Evolutionary conservation across 2,888 invertebrate species (phyloP), one percentile per base, ranked within the genome.

Genomic region (Monochamus alternatus): DNA sequence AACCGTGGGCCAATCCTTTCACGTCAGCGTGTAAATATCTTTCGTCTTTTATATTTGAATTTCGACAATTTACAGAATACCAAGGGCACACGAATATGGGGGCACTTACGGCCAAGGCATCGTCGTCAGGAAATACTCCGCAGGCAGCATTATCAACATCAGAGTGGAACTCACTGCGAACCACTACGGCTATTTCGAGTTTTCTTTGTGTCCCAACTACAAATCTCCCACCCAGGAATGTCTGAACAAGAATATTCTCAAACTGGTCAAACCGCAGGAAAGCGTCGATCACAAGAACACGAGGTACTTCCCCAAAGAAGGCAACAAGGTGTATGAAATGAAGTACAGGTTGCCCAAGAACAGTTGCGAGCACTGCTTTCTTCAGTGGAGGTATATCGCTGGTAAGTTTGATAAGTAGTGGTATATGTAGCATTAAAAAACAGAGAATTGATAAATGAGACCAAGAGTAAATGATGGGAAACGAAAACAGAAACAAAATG

Each of bases 371-470:
- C 96, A 96, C 87, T 97, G 97, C 86, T 92, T 97, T 3, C 89
- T 97, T 75, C 97, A 97, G 86, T 97, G 97, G 97, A 92, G 94
- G 81, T 97, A 97, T 88, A 91, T 95, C 73, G 96, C 97, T 62
- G 96, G 94, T 86, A 80, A 63, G 78, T 67, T 59, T 55, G n/a
- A 7, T 64, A 30, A 43, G 14, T 5, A 14, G 7, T 44, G 0
- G 22, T 2, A n/a, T n/a, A 55, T 14, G 8, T 4, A 3, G 30
- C 3, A 12, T 8, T 22, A 22, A 30, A 58, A 58, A 58, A 22
- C 30, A 5, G 8, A 9, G 14, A 58, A 22, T 58, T 2, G 14
- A 14, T 4, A 12, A 14, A 22, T 12, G 8, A n/a, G 4, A 55
- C 3, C 3, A 55, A 10, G 12, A 55, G 5, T 55, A 5, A 55